Conservation (phyloP, 1,140 invertebrate genomes). For the Platyscapa corneri region DNA sequence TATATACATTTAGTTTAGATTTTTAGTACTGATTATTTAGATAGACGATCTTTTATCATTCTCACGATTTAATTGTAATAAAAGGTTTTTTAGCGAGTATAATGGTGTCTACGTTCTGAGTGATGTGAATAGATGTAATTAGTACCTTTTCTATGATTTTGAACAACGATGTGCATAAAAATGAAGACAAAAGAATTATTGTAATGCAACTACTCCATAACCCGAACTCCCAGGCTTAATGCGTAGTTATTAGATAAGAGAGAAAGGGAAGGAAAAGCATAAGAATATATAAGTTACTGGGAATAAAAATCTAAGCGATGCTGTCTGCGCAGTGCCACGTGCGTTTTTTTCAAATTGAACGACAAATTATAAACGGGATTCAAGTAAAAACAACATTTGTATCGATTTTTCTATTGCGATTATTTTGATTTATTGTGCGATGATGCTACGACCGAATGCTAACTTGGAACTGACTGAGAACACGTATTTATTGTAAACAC, state of each 20-base stretch:
- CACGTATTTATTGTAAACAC: neutral
- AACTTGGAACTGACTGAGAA: constrained; percentile 3
- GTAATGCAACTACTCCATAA: constrained; percentile 55
- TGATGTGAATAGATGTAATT: constrained; percentile 57
- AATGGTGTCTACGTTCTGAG: constrained; percentile 55
- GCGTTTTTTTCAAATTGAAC: constrained; percentile 43
- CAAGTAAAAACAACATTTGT: constrained; percentile 29
- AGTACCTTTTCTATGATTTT: constrained; percentile 62
- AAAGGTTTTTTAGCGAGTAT: constrained; percentile 21
- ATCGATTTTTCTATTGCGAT: neutral
- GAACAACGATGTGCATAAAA: constrained; percentile 55
- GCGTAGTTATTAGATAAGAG: constrained; percentile 51
- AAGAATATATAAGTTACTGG: constrained; percentile 40
- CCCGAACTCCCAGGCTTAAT: constrained; percentile 56
- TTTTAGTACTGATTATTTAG: constrained; percentile 49
- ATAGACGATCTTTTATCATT: constrained; percentile 44
- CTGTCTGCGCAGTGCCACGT: constrained; percentile 41
- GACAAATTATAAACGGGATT: constrained; percentile 4
- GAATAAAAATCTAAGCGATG: constrained; percentile 30
- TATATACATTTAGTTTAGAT: constrained; percentile 39
- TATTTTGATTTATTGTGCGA: neutral
- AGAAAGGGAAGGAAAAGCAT: constrained; percentile 13
- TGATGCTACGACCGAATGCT: neutral
- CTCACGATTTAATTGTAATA: constrained; percentile 41
- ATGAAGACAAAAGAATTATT: constrained; percentile 47